Base-by-base conservation (phyloP, 1,140 invertebrate genomes). In the Solenopsis fugax region DNA sequence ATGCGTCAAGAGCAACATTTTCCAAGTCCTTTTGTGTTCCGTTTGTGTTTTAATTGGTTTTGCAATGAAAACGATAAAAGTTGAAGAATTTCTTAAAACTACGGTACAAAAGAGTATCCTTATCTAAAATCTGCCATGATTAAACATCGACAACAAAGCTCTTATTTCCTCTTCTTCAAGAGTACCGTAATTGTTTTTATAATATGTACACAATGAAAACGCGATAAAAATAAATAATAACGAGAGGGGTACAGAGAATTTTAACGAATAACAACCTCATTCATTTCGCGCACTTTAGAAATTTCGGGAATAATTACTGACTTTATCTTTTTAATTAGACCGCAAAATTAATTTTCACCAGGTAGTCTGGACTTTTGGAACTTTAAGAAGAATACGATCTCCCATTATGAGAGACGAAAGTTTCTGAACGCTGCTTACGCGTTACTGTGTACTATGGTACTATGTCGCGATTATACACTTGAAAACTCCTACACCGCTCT, bases 1-100 rank as follows among this genome's bases (percentile, higher is more conserved):
- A 84, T 84, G 69, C 80, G 71, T 75, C 54, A 60, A 75, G 69
- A 84, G 54, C 69, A 84, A 84, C 80, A 60, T 84, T 29, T 84
- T n/a, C 41, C 54, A 62, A 84, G 69, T 75, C 62, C 52, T 84
- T 81, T 81, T 37, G 64, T 41, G 77, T 81, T 81, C 37, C 18
- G 10, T 73, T 72, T 37, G 65, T 34, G 50, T 81, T 82, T 60
- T 69, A 82, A 82, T 82, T 75, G 69, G 29, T 45, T 84, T 50
- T 60, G 56, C 54, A 75, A 75, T 41, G 41, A 62, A 75, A 84
- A 60, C 29, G 24, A 62, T 54, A 50, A 75, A 84, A 75, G 37
- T 72, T 69, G 21, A n/a, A 18, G 37, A 71, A 71, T 81, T 16
- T 37, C 34, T 41, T 52, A 34, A 37, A 67, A 69, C 6, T 7